Evolutionary conservation across 2,888 invertebrate species (phyloP), one percentile per base, ranked within the genome.

Genomic region (Alitta virens): DNA sequence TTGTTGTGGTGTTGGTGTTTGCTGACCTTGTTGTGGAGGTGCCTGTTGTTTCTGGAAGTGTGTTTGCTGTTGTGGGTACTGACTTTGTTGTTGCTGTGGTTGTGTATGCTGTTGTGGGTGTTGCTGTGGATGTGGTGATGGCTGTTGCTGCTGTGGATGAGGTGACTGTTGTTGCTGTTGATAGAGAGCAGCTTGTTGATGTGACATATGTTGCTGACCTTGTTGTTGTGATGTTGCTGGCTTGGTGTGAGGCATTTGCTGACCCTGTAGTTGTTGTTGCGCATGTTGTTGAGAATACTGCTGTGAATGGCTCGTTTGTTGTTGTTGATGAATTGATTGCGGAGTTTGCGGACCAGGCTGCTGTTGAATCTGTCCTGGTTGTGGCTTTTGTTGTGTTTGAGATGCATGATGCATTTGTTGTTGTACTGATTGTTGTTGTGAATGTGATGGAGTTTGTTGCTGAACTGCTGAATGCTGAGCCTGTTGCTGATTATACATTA

Each of bases 21-120:
- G 12, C 18, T 56, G 27, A 14, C 9, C 9, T 14, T 9, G 26
- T 25, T 25, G 52, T n/a, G n/a, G n/a, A n/a, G 46, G 49, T 50
- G 54, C 18, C 26, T 23, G 14, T 49, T 12, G 23, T 57, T 7
- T 21, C 24, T 2, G n/a, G n/a, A n/a, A n/a, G n/a, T n/a, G n/a
- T n/a, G n/a, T n/a, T 1, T 55, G 60, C 51, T 49, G 50, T 26
- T 26, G 51, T 46, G 12, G 60, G 24, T 50, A 25, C 14, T 51
- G 26, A 26, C 23, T 54, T 59, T 51, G 43, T 24, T 53, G 63
- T n/a, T 57, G 52, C 5, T 38, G 57, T 21, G 33, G 1, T 18
- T 27, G 24, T 59, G 27, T 33, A 24, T 52, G 33, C 7, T 38
- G 58, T 12, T 49, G 55, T 26, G 33, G 12, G 38, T 49, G 52